Evolutionary conservation across 2,888 invertebrate genomes (phyloP).

Genomic region (Dicyrtoma fusca): DNA sequence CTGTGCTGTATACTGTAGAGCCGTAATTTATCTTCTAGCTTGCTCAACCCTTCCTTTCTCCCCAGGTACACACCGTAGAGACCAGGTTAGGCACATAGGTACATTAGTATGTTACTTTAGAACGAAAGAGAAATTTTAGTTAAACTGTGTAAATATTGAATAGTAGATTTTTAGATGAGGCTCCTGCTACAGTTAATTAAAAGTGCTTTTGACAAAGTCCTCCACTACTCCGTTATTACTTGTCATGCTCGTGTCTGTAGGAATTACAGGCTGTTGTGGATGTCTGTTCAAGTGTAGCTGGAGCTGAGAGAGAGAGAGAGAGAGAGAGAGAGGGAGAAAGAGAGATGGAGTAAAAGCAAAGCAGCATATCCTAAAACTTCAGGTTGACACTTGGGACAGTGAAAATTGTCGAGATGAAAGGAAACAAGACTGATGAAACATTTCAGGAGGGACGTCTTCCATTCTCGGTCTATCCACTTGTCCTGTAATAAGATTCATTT

Average conservation of each 20-base stretch:
- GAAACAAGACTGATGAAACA: conserved; percentile 4
- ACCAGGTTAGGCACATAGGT: neutral
- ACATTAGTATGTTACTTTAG: neutral
- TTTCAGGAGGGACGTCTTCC: too few species aligned
- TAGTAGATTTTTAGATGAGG: conserved; percentile 4
- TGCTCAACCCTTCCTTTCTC: neutral
- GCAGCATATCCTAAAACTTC: neutral
- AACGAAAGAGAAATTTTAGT: conserved; percentile 20
- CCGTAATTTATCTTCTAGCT: too few species aligned
- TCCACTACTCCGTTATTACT: neutral
- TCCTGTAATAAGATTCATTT: too few species aligned
- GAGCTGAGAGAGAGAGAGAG: conserved; percentile 4
- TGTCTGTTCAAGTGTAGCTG: neutral
- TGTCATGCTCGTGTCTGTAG: too few species aligned
- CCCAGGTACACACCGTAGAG: neutral
- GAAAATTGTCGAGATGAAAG: conserved; percentile 5
- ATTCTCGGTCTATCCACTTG: too few species aligned
- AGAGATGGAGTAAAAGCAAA: neutral
- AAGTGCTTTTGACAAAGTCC: conserved; percentile 21
- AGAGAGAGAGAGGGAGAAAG: conserved; percentile 7
- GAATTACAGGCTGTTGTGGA: neutral
- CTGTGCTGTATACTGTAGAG: too few species aligned
- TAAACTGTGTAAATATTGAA: conserved; percentile 22
- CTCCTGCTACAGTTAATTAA: conserved; percentile 12
- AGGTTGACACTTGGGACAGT: too few species aligned